Evolutionary conservation across 2,797 vertebrate species (phyloP).

Genomic region (Helicolenus hilgendorfi): DNA sequence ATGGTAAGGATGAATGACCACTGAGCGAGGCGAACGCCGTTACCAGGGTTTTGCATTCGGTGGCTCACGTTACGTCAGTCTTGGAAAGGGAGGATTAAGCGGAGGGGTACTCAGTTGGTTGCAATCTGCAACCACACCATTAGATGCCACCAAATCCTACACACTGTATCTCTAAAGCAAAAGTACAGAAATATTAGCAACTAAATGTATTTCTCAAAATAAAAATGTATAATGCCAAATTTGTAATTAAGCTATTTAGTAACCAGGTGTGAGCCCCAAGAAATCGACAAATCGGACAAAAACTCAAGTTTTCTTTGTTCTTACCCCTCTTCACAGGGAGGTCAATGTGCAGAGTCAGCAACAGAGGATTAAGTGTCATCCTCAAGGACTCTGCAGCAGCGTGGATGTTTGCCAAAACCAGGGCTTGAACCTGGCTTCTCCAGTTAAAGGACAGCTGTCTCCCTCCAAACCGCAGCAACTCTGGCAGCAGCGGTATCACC

Average conservation of each 20-base stretch:
- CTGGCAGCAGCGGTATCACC: conserved; percentile 42
- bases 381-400: conserved; percentile 52
- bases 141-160: neutral
- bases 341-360: conserved; percentile 56
- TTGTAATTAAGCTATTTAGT: neutral
- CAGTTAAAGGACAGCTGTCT: conserved; percentile 69
- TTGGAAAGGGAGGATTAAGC: neutral
- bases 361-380: conserved; percentile 53
- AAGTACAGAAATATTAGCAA: neutral
- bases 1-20: neutral
- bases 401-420: conserved; percentile 57
- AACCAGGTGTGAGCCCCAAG: neutral
- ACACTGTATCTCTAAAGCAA: neutral
- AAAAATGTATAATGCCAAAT: neutral
- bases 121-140: neutral
- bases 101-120: neutral
- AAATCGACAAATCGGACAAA: conserved; percentile 1
- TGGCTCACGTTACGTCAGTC: neutral
- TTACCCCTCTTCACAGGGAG: conserved; percentile 6
- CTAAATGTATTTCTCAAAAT: neutral
- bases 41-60: neutral
- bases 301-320: conserved; percentile 15
- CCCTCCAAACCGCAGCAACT: conserved; percentile 44
- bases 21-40: neutral
- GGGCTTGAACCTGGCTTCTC: conserved; percentile 52